phyloP scores from a whole-genome alignment of 2,797 vertebrate genomes.

The Onychomys leucogaster region DNA sequence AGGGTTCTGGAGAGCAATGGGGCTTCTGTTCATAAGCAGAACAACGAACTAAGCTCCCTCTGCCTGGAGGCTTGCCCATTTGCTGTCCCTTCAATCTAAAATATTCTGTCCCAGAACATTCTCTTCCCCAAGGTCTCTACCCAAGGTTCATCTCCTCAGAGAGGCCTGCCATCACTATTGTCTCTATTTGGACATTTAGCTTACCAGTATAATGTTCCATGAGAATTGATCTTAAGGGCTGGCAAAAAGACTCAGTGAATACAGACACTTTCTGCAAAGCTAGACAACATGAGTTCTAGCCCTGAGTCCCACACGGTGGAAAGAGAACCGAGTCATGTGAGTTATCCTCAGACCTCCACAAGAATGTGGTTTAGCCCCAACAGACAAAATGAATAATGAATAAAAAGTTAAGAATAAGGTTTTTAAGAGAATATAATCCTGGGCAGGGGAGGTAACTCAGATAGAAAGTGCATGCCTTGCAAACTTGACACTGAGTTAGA shows the following conservation, averaged over 20 bases:
- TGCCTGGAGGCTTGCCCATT: background rate
- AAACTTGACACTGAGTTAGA: background rate
- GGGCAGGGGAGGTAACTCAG: background rate
- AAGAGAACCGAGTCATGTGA: background rate
- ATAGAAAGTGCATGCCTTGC: background rate
- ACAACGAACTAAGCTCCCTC: background rate
- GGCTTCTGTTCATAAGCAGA: rapidly evolving
- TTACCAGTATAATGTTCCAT: background rate
- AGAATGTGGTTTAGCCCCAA: background rate
- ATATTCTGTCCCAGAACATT: background rate
- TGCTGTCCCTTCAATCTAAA: background rate
- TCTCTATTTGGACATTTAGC: background rate
- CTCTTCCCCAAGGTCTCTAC: background rate
- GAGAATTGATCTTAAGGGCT: background rate
- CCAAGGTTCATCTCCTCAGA: conserved; percentile 8
- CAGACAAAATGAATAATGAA: background rate
- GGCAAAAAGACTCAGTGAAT: background rate
- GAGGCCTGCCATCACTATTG: background rate
- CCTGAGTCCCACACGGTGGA: background rate
- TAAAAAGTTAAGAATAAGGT: background rate
- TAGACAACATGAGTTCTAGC: background rate
- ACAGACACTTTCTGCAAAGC: background rate
- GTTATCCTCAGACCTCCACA: background rate
- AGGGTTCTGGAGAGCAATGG: background rate
- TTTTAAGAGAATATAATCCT: background rate